Evolutionary conservation across 2,888 invertebrate genomes (phyloP).

Genomic region (Folsomia candida): DNA sequence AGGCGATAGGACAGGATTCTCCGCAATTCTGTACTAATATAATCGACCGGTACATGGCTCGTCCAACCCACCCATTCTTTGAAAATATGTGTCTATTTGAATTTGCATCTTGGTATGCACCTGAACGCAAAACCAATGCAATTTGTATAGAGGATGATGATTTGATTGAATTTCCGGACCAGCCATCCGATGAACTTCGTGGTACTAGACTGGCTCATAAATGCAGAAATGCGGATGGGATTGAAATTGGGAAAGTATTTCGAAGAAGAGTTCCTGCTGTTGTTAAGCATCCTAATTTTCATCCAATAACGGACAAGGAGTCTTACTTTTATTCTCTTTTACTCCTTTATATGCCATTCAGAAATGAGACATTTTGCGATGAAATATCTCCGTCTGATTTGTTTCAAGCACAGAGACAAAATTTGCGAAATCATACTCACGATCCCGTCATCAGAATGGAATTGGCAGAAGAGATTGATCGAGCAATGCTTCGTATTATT

Average conservation of each 20-base stretch:
- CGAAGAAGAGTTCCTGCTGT: neutral
- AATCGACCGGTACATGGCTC: conserved; percentile 16
- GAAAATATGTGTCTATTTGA: conserved; percentile 15
- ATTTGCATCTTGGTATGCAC: conserved; percentile 20
- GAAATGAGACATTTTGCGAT: neutral
- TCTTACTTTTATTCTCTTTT: conserved; percentile 13
- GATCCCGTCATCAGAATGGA: conserved; percentile 8
- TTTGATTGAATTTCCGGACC: neutral
- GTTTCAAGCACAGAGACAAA: neutral
- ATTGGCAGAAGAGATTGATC: neutral
- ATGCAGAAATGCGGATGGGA: neutral
- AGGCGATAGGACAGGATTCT: neutral
- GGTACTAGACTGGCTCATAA: neutral
- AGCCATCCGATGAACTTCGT: neutral
- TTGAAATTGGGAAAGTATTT: neutral
- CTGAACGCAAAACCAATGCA: neutral
- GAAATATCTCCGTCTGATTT: neutral
- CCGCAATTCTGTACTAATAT: conserved; percentile 11
- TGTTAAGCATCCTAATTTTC: conserved; percentile 19
- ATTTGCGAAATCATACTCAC: conserved; percentile 11
- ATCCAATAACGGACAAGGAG: conserved; percentile 10
- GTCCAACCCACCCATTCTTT: conserved; percentile 1
- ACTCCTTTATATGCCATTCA: conserved; percentile 10
- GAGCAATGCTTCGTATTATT: neutral
- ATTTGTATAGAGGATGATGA: neutral